These are phyloP conservation scores for Cavia porcellus DNA, from an alignment of 2,113 vertebrate genomes.

Conservation along the genomic window DNA sequence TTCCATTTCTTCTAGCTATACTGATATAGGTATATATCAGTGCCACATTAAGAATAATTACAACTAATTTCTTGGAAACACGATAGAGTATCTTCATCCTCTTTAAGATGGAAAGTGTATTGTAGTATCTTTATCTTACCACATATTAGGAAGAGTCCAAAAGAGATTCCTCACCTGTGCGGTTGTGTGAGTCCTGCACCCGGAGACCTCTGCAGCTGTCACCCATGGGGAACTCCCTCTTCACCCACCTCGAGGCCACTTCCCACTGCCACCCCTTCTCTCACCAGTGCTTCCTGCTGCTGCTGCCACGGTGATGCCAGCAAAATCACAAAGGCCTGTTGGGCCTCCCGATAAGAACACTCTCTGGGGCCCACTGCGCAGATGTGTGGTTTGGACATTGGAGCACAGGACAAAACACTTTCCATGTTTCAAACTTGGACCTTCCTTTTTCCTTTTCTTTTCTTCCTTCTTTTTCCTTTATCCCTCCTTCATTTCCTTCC, in stretches of 20 bases:
- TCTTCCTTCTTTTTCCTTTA: neutral
- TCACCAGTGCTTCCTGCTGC: neutral
- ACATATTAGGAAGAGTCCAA: neutral
- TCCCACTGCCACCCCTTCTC: neutral
- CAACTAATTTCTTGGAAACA: neutral
- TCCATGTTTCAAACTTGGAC: neutral
- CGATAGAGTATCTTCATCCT: neutral
- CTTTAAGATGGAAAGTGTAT: neutral
- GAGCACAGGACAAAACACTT: neutral
- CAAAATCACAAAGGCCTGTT: neutral
- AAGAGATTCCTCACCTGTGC: neutral
- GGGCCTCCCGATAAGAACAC: too few relatives aligned
- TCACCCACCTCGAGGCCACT: neutral
- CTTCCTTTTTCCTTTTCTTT: neutral
- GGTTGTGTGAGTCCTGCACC: neutral
- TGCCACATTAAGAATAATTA: neutral
- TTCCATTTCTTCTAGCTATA: slow-evolving; percentile 35
- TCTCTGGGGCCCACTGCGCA: neutral
- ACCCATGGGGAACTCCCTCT: neutral
- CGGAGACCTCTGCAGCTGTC: neutral
- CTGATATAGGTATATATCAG: neutral
- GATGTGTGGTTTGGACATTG: neutral
- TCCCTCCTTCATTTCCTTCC: too few relatives aligned
- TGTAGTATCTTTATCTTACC: neutral
- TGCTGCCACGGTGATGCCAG: neutral